phyloP scores from a whole-genome alignment of 2,888 invertebrate species.

The Cistogaster globosa region DNA sequence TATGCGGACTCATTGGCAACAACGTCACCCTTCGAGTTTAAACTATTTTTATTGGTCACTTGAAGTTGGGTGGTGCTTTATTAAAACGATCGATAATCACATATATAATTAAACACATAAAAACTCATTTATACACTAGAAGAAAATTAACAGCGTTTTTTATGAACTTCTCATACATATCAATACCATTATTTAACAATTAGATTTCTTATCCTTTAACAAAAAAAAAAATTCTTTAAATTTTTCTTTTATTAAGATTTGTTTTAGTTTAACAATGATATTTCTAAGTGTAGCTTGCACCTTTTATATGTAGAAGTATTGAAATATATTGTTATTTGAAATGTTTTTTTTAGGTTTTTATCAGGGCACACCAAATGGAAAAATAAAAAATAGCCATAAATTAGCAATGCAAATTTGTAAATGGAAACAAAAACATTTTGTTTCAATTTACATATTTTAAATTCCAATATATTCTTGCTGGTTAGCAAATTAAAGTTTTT shows the following conservation, averaged over 20 bases:
- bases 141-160: neutral
- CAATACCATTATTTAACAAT: neutral
- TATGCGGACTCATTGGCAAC: constrained; percentile 76
- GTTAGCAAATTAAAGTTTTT: constrained; percentile 47
- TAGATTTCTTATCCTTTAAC: too few species aligned
- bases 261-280: neutral
- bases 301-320: neutral
- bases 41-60: constrained; percentile 79
- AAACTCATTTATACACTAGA: constrained; percentile 7
- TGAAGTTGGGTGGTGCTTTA: constrained; percentile 74
- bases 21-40: constrained; percentile 78
- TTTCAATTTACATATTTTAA: constrained; percentile 59
- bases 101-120: constrained; percentile 1
- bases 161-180: neutral
- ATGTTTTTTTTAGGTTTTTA: constrained; percentile 26
- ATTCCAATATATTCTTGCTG: constrained; percentile 43
- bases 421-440: constrained; percentile 61
- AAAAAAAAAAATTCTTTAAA: neutral
- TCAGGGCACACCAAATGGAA: constrained; percentile 17
- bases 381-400: constrained; percentile 39
- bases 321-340: constrained; percentile 48
- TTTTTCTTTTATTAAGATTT: neutral
- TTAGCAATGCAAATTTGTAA: constrained; percentile 72
- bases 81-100: constrained; percentile 61
- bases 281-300: constrained; percentile 3